These are phyloP conservation scores for Formicarius rufipectus DNA, from an alignment of 2,113 vertebrate genomes.

Conservation along the genomic window DNA sequence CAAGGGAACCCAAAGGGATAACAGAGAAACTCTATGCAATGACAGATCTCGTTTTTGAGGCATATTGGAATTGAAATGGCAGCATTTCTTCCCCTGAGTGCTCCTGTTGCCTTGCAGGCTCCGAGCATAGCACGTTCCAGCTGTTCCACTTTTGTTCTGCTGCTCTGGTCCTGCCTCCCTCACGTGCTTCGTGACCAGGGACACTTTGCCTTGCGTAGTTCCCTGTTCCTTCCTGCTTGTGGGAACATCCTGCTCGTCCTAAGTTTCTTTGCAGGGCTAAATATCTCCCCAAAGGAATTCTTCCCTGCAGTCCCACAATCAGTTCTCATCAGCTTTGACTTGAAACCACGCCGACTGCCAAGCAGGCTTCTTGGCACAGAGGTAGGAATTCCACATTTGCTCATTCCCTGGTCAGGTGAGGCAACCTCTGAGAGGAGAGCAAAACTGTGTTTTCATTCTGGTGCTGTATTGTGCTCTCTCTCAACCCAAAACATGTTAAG, in stretches of 20 bases:
- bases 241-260: conserved; percentile 77
- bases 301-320: conserved; percentile 69
- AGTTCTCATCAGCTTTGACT: conserved; percentile 78
- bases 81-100: neutral
- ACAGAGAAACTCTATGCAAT: fast-evolving
- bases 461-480: neutral
- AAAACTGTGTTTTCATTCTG: neutral
- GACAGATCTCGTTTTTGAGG: neutral
- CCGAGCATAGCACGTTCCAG: conserved; percentile 80
- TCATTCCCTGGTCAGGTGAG: neutral
- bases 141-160: conserved; percentile 77
- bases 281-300: conserved; percentile 73
- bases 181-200: conserved; percentile 77
- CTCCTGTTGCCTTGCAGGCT: conserved; percentile 41
- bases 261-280: conserved; percentile 76
- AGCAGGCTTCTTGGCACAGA: conserved; percentile 77
- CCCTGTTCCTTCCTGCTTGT: conserved; percentile 82
- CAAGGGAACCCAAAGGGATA: neutral
- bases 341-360: conserved; percentile 69
- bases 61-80: neutral
- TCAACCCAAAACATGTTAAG: neutral
- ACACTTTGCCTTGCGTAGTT: conserved; percentile 79
- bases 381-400: conserved; percentile 32
- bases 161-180: conserved; percentile 80
- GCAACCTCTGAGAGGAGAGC: neutral